Evolutionary conservation across 2,888 invertebrate genomes (phyloP).

Genomic region (Cryptophagus acutangulus): DNA sequence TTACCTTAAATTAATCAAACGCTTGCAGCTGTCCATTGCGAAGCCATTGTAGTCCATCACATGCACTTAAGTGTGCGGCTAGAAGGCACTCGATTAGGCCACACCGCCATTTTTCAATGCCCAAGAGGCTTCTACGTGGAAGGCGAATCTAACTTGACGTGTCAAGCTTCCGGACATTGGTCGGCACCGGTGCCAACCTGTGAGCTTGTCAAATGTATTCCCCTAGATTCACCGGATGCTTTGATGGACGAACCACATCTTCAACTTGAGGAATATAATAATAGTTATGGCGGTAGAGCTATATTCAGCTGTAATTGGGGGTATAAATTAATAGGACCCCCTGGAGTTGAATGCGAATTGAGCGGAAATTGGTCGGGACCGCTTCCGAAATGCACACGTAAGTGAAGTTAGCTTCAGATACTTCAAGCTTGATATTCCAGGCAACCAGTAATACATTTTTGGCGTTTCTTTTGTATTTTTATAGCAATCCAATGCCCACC

Average conservation of each 20-base stretch:
- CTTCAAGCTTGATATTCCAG: constrained; percentile 5
- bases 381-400: constrained; percentile 72
- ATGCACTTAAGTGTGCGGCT: constrained; percentile 64
- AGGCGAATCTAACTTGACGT: constrained; percentile 73
- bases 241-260: constrained; percentile 65
- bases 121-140: constrained; percentile 73
- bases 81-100: constrained; percentile 75
- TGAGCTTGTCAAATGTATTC: constrained; percentile 73
- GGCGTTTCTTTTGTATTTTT: constrained; percentile 14
- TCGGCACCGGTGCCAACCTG: constrained; percentile 69
- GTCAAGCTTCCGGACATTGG: constrained; percentile 79
- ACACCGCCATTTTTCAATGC: constrained; percentile 72
- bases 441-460: no score
- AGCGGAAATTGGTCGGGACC: constrained; percentile 76
- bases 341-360: constrained; percentile 73
- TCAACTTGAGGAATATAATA: constrained; percentile 72
- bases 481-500: constrained; percentile 78
- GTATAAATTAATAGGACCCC: constrained; percentile 69
- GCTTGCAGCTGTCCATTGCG: constrained; percentile 57
- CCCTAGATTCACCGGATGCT: constrained; percentile 59
- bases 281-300: constrained; percentile 74
- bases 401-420: constrained; percentile 39
- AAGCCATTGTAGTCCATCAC: constrained; percentile 57
- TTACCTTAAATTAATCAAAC: background rate
- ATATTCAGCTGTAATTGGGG: constrained; percentile 83